Evolutionary conservation across 2,797 vertebrate species (phyloP), one percentile per base, ranked within the genome.

Genomic region (Denticeps clupeoides): DNA sequence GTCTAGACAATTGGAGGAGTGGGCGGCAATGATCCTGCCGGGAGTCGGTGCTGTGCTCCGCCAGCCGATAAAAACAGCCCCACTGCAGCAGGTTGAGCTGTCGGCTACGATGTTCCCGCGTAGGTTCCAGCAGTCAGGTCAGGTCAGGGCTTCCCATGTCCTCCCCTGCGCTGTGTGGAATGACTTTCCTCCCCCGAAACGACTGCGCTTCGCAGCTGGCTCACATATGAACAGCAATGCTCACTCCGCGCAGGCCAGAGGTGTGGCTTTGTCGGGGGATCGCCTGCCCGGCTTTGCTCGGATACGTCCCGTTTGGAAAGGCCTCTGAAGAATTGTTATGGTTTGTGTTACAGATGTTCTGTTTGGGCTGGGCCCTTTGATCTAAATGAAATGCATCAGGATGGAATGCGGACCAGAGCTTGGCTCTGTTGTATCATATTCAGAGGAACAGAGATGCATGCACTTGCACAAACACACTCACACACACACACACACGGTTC

Each of bases 331-430:
- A 65, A 71, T 69, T 62, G 59, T 71, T 65, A 65, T 42, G 44
- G 67, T 70, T 74, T 70, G 51, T 57, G 61, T 56, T 63, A 68
- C 79, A 82, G 77, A 81, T 83, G 78, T 76, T 72, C 78, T 65
- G 69, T 65, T 67, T 62, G 65, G 70, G 77, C 66, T 73, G 60
- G 79, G 63, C 24, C 58, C 73, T 79, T 80, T 83, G 77, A 83
- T 83, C 62, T 70, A 57, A 75, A 64, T 63, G 64, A 75, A 79
- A 71, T 3, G 47, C 56, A 63, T 72, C 67, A 18, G 66, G 65
- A 74, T 74, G 57, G 58, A 35, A 31, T 50, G 53, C 52, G 45
- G 44, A 49, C 38, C 52, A 37, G 31, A 19, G 7, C 10, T 24
- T 13, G n/a, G 31, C 31, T 47, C 42, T 10, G 23, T 49, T 54